Evolutionary conservation across 2,888 invertebrate species (phyloP), one percentile per base, ranked within the genome.

Genomic region (Trichogramma dendrolimi): DNA sequence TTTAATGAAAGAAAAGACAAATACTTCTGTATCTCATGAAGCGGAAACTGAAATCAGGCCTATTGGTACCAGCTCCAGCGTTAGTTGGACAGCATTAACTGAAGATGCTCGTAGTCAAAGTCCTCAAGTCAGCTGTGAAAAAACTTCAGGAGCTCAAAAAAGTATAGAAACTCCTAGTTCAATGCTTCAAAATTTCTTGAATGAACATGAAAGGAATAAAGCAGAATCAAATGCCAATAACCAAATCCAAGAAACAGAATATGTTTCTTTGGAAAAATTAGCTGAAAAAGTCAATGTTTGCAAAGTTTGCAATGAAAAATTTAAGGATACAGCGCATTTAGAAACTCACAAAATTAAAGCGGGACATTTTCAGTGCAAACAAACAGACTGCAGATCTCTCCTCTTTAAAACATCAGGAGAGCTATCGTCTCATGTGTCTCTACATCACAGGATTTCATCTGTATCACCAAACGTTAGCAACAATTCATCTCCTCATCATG

Each of bases 181-280:
- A 4, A 66, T 78, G 5, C 65, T 78, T 2, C 78, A 78, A 58
- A 78, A 75, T 56, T 75, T 77, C 46, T 63, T 79, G n/a, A 72
- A 75, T 6, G 78, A 79, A 8, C 75, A 77, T 27, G 71, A 74
- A 27, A 70, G 71, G 7, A 71, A 70, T 67, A 71, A 72, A 58
- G 72, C 66, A 14, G 75, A 77, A 41, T 68, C 69, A 7, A 67
- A 71, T 2, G 71, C 67, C 41, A 71, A 62, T 53, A 58, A 68
- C 10, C 73, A 71, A 4, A 57, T 71, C 0, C 70, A 70, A 5
- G 79, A 79, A 62, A 86, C 84, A 63, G 87, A 87, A 77, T 87
- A 86, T 69, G 86, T 87, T 66, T 86, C 87, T 0, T 76, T 87
- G 64, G 87, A 87, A 63, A 83, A 83, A 41, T 76, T 86, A 67